Conservation (phyloP, 35 echinoderm and acorn worm species). For the Ptychodera flava region DNA sequence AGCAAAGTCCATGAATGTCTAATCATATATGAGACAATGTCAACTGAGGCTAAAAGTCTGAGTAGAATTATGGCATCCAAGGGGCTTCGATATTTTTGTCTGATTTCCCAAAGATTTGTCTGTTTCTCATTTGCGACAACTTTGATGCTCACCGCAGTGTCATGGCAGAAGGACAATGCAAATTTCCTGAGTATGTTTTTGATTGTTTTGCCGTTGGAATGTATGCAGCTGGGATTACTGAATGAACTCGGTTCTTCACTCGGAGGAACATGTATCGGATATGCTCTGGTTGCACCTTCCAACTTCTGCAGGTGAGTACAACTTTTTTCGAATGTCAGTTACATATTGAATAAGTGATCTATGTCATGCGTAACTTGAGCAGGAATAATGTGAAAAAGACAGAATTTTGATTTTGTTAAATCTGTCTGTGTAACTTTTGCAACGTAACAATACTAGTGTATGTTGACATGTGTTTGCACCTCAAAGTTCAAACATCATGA, state of each 20-base stretch:
- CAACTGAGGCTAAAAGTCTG: constrained; percentile 43
- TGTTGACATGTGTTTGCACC: too few relatives aligned
- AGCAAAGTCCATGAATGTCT: constrained; percentile 78
- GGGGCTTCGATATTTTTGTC: constrained; percentile 77
- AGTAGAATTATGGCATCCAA: constrained; percentile 79
- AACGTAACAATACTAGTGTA: too few relatives aligned
- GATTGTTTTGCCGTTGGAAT: constrained; percentile 68
- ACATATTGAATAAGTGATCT: too few relatives aligned
- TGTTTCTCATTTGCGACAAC: constrained; percentile 53
- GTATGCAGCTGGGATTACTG: constrained; percentile 64
- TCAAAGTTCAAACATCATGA: too few relatives aligned
- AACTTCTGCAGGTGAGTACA: constrained; percentile 79
- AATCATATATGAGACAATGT: constrained; percentile 33
- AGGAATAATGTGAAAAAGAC: too few relatives aligned
- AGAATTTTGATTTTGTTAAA: too few relatives aligned
- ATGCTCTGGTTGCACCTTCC: constrained; percentile 85
- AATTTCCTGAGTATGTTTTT: constrained; percentile 73
- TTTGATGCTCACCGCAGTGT: constrained; percentile 68
- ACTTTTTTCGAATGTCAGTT: too few relatives aligned
- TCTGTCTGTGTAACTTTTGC: too few relatives aligned
- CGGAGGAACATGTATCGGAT: constrained; percentile 66
- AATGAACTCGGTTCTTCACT: constrained; percentile 66
- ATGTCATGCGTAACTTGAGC: too few relatives aligned
- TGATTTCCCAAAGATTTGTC: constrained; percentile 65
- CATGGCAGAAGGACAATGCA: constrained; percentile 79